phyloP scores from a whole-genome alignment of 2,113 vertebrate genomes.

The Ophthalmolycus amberensis region DNA sequence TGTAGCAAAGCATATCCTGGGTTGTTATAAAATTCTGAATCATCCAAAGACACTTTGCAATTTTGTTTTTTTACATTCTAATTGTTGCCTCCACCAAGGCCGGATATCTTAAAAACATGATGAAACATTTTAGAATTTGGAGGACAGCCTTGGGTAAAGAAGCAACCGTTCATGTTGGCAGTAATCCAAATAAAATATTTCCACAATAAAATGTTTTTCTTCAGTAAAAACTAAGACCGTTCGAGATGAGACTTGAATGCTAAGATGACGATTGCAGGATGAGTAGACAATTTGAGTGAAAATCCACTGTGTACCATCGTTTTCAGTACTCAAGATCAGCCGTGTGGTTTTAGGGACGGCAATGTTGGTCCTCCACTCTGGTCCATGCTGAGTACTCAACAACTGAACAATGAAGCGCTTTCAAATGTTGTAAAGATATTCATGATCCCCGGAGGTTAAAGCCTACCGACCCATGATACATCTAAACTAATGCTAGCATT shows the following conservation, averaged over 20 bases:
- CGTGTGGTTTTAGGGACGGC: background rate
- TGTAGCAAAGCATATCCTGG: background rate
- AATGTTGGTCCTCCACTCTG: background rate
- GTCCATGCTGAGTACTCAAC: background rate
- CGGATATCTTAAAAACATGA: background rate
- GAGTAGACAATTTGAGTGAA: background rate
- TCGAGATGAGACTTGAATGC: background rate
- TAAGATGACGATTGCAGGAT: background rate
- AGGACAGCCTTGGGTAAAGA: constrained; percentile 10
- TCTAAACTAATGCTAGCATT: background rate
- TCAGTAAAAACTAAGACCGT: background rate
- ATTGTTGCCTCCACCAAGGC: constrained; percentile 8
- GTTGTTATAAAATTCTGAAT: background rate
- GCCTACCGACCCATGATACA: background rate
- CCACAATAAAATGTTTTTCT: background rate
- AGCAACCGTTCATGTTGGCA: background rate
- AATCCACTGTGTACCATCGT: background rate
- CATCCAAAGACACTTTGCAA: background rate
- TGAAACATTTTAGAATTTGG: background rate
- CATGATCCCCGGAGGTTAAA: background rate
- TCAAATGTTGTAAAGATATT: background rate
- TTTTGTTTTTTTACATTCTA: background rate
- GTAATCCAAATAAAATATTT: constrained; percentile 1
- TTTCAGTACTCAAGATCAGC: background rate
- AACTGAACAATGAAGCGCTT: background rate